phyloP scores from a whole-genome alignment of 2,113 vertebrate genomes.

The Parotia lawesii region DNA sequence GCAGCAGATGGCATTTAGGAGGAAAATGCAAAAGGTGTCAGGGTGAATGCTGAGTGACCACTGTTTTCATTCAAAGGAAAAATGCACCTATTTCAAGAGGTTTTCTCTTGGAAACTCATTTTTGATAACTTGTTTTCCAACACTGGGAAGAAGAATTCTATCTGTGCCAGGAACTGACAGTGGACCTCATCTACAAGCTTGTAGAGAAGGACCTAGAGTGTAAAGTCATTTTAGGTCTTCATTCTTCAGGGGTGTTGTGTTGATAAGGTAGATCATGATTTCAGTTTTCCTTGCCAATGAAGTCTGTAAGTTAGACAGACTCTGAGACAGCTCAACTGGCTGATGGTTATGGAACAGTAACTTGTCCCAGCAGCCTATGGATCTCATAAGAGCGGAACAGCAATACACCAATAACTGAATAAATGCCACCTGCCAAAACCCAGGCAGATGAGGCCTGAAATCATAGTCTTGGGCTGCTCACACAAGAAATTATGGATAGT shows the following conservation, averaged over 20 bases:
- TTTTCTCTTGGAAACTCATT: not conserved
- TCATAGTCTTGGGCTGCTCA: not conserved
- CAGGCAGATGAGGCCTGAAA: not conserved
- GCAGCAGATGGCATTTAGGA: slow-evolving; percentile 31
- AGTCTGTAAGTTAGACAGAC: not conserved
- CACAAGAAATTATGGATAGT: not conserved
- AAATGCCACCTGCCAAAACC: not conserved
- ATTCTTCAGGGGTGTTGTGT: not conserved
- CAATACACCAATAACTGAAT: not conserved
- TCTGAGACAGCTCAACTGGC: not conserved
- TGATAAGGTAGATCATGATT: not conserved
- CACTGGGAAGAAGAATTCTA: not conserved
- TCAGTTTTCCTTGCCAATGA: not conserved
- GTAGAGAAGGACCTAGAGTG: not conserved
- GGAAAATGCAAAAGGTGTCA: not conserved
- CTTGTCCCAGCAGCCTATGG: not conserved
- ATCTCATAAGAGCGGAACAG: not conserved
- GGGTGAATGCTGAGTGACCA: not conserved
- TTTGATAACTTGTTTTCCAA: not conserved
- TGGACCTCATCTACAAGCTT: not conserved
- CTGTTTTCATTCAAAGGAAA: slow-evolving; percentile 1
- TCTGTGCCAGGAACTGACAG: not conserved
- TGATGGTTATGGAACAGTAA: not conserved
- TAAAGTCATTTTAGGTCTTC: not conserved
- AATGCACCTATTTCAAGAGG: not conserved